Evolutionary conservation across 2,888 invertebrate genomes (phyloP).

Genomic region (Disparrhopalites patrizii): DNA sequence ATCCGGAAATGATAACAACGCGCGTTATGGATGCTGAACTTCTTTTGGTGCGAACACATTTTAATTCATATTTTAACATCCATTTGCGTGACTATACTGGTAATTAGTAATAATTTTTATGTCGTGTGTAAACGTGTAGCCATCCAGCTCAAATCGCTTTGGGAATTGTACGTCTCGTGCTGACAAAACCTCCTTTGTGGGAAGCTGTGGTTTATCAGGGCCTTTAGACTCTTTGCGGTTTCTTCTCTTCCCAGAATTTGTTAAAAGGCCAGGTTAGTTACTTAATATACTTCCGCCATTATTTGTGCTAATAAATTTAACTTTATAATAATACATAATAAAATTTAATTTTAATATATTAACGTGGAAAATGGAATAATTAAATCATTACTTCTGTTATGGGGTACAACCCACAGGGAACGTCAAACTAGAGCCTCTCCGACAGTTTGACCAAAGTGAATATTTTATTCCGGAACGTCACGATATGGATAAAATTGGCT

Average conservation of each 20-base stretch:
- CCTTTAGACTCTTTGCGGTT: constrained; percentile 43
- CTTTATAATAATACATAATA: too few relatives aligned
- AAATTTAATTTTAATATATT: too few relatives aligned
- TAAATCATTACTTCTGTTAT: too few relatives aligned
- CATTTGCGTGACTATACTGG: too few relatives aligned
- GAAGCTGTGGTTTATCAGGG: constrained; percentile 45
- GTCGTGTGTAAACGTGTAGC: too few relatives aligned
- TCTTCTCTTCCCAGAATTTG: constrained; percentile 14
- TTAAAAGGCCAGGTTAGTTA: neutral
- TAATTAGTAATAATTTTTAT: too few relatives aligned
- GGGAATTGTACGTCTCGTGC: constrained; percentile 32
- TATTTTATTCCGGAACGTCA: constrained; percentile 8
- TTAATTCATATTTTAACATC: neutral
- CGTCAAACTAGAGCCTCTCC: constrained; percentile 12
- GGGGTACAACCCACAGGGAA: too few relatives aligned
- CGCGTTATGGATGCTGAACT: constrained; percentile 28
- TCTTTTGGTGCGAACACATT: constrained; percentile 17
- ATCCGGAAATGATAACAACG: constrained; percentile 21
- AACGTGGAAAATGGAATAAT: too few relatives aligned
- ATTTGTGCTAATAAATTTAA: neutral
- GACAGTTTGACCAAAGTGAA: constrained; percentile 29
- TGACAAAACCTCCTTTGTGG: constrained; percentile 29
- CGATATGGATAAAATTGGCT: constrained; percentile 28
- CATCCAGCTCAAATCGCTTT: too few relatives aligned
- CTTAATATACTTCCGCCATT: neutral